Conservation (phyloP, 23 tunicate genomes). For the Pegea sp. region DNA sequence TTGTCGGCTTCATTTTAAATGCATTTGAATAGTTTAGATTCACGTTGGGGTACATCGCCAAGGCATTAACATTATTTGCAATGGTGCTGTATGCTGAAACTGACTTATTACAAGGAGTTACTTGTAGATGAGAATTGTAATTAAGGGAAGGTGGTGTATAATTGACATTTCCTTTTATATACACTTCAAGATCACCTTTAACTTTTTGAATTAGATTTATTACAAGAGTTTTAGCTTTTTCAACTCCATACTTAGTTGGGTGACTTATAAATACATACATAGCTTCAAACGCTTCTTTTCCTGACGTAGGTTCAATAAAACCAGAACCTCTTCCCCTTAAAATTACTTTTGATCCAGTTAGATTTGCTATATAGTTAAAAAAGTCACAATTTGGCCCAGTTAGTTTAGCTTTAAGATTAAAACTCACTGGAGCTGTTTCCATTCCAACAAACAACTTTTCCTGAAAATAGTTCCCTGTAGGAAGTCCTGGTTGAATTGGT, state of each 20-base stretch:
- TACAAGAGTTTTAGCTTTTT: slow-evolving; percentile 66
- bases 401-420: slow-evolving; percentile 63
- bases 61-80: no score
- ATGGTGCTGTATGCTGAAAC: no score
- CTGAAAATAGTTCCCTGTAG: slow-evolving; percentile 77
- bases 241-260: slow-evolving; percentile 49
- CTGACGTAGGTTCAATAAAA: slow-evolving; percentile 86
- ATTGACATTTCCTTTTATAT: slow-evolving; percentile 3
- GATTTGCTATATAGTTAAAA: slow-evolving; percentile 68
- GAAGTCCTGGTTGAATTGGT: slow-evolving; percentile 47
- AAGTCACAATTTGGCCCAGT: slow-evolving; percentile 56
- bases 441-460: slow-evolving; percentile 75
- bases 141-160: no score
- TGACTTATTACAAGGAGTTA: no score
- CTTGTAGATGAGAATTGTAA: no score
- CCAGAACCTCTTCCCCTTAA: slow-evolving; percentile 84
- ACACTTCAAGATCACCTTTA: slow-evolving; percentile 7
- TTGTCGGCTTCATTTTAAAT: no score
- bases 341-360: slow-evolving; percentile 82
- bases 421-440: slow-evolving; percentile 35
- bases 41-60: no score
- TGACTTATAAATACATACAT: slow-evolving; percentile 90
- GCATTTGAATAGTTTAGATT: no score
- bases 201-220: slow-evolving; percentile 37
- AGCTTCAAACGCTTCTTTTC: slow-evolving; percentile 85